Evolutionary conservation across 1,140 invertebrate species (phyloP).

Genomic region (Brachionus asplanchnoidis): DNA sequence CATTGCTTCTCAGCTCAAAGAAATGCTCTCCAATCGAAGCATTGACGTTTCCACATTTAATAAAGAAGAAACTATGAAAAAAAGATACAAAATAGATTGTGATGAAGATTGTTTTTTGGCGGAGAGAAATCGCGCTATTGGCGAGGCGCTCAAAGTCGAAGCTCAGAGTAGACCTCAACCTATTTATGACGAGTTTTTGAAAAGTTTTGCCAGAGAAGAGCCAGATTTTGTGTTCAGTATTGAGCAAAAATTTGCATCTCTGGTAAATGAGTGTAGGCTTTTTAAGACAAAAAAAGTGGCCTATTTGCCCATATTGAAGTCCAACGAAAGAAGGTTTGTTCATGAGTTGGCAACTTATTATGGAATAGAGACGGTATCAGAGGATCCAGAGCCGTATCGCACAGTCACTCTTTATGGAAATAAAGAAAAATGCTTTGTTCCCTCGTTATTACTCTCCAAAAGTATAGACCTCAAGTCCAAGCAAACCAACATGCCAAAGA

Average conservation of each 20-base stretch:
- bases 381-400: slow-evolving; percentile 30
- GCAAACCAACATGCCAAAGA: slow-evolving; percentile 9
- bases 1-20: slow-evolving; percentile 20
- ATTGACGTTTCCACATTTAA: slow-evolving; percentile 34
- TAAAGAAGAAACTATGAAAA: not conserved
- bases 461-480: not conserved
- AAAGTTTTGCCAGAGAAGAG: slow-evolving; percentile 70
- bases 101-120: slow-evolving; percentile 80
- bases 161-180: slow-evolving; percentile 76
- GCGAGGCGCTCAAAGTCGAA: slow-evolving; percentile 79
- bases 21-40: not conserved
- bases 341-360: slow-evolving; percentile 91
- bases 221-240: slow-evolving; percentile 70
- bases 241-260: slow-evolving; percentile 74
- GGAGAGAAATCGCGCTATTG: slow-evolving; percentile 78
- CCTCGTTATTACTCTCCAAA: not conserved
- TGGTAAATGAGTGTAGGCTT: slow-evolving; percentile 67
- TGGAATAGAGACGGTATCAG: slow-evolving; percentile 72
- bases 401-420: not conserved
- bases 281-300: slow-evolving; percentile 59
- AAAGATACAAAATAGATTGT: slow-evolving; percentile 66
- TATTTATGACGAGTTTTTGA: slow-evolving; percentile 79
- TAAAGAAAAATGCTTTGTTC: slow-evolving; percentile 26
- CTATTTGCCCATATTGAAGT: slow-evolving; percentile 85
- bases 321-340: slow-evolving; percentile 78